phyloP scores from a whole-genome alignment of 2,113 vertebrate species.

The Istiophorus platypterus region DNA sequence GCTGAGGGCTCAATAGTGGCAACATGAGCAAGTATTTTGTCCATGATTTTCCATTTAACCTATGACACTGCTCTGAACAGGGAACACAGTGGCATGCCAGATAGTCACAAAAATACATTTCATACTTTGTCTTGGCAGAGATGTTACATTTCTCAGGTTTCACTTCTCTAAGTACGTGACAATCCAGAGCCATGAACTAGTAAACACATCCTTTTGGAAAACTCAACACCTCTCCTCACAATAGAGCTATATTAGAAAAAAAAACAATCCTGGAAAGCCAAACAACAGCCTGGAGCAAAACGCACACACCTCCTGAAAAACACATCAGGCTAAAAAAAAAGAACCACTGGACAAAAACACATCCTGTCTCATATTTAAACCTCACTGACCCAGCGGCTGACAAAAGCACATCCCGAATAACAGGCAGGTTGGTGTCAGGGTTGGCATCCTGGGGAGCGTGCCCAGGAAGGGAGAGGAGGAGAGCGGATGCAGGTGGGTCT shows the following conservation, averaged over 20 bases:
- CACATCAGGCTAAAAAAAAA: conserved; percentile 43
- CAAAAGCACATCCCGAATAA: conserved; percentile 54
- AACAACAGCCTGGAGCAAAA: conserved; percentile 25
- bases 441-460: conserved; percentile 62
- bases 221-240: conserved; percentile 40
- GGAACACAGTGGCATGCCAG: conserved; percentile 23
- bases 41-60: conserved; percentile 44
- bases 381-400: conserved; percentile 46
- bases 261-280: conserved; percentile 29
- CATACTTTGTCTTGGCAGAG: conserved; percentile 29
- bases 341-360: conserved; percentile 59
- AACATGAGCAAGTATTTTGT: conserved; percentile 46
- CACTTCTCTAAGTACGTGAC: conserved; percentile 28
- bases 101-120: conserved; percentile 57
- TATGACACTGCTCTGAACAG: conserved; percentile 28
- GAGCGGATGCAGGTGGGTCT: conserved; percentile 69
- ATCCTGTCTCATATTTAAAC: conserved; percentile 65
- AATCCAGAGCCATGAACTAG: conserved; percentile 29
- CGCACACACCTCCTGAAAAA: conserved; percentile 49
- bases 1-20: conserved; percentile 29
- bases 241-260: conserved; percentile 23
- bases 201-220: conserved; percentile 57
- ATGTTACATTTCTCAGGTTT: conserved; percentile 41
- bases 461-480: conserved; percentile 37
- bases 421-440: conserved; percentile 68